Percentiles rank a stretch among this genome's conserved stretches.
phyloP scores from a whole-genome alignment of 1,140 invertebrate species.

The Drosophila willistoni region DNA sequence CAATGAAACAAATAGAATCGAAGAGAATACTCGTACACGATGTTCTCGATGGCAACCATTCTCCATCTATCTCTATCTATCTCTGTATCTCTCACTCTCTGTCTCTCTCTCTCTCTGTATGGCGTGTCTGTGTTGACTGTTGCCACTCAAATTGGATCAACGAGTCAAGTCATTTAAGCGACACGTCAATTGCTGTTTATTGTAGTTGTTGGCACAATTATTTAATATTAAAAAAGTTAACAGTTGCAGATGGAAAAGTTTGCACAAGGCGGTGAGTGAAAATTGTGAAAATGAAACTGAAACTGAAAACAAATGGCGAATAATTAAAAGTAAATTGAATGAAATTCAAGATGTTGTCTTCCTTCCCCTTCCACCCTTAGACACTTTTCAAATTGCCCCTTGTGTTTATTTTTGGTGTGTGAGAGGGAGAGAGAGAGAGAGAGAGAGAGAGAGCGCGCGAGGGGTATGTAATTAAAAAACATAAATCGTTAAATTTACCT shows the following conservation, averaged over 20 bases:
- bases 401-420: not conserved
- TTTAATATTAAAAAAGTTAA: slow-evolving; percentile 53
- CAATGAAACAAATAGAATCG: slow-evolving; percentile 40
- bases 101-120: slow-evolving; percentile 11
- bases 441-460: too few relatives aligned
- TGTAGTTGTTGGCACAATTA: slow-evolving; percentile 40
- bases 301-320: slow-evolving; percentile 65
- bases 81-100: slow-evolving; percentile 27
- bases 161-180: slow-evolving; percentile 61
- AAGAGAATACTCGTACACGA: not conserved
- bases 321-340: slow-evolving; percentile 77
- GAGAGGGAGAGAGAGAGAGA: not conserved
- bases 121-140: slow-evolving; percentile 8
- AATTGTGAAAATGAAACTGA: slow-evolving; percentile 25
- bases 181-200: slow-evolving; percentile 65
- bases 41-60: not conserved
- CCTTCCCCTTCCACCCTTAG: not conserved
- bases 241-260: slow-evolving; percentile 13
- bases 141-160: slow-evolving; percentile 52
- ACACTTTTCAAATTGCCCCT: not conserved
- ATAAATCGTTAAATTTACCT: slow-evolving; percentile 43
- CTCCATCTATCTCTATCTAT: not conserved
- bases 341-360: slow-evolving; percentile 16
- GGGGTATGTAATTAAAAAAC: slow-evolving; percentile 43
- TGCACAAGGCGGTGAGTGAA: not conserved